phyloP scores from a whole-genome alignment of 2,888 invertebrate genomes.

The Dendrolimus houi region DNA sequence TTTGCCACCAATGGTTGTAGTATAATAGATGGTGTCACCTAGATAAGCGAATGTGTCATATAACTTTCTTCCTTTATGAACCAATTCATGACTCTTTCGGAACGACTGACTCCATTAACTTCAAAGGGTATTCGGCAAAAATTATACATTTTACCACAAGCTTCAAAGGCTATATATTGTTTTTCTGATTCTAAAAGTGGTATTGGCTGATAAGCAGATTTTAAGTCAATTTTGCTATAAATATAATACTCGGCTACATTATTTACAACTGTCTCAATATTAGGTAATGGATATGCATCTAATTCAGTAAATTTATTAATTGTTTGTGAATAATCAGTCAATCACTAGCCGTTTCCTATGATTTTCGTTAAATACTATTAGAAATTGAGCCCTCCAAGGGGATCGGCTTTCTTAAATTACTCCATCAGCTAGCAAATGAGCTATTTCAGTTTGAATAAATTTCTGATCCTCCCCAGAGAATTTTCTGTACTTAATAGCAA shows the following conservation, averaged over 20 bases:
- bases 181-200: slow-evolving; percentile 1
- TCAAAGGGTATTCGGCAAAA: too few species aligned
- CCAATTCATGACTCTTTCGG: too few species aligned
- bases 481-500: too few species aligned
- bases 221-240: neutral
- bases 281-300: slow-evolving; percentile 17
- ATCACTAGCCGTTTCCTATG: slow-evolving; percentile 16
- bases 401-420: slow-evolving; percentile 7
- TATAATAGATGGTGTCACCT: too few species aligned
- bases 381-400: slow-evolving; percentile 16
- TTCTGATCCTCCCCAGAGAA: too few species aligned
- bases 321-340: slow-evolving; percentile 14
- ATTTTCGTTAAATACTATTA: slow-evolving; percentile 9
- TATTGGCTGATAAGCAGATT: slow-evolving; percentile 1
- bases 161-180: slow-evolving; percentile 3
- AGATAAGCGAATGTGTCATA: too few species aligned
- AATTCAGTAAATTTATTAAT: slow-evolving; percentile 16
- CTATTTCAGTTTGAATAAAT: too few species aligned
- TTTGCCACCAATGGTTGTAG: too few species aligned
- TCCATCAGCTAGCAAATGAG: neutral
- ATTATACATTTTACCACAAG: neutral
- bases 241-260: slow-evolving; percentile 3
- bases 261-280: slow-evolving; percentile 8
- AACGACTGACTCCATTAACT: too few species aligned
- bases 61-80: too few species aligned